Base-by-base conservation (phyloP, 2,888 invertebrate species). In the Chrysolina americana region DNA sequence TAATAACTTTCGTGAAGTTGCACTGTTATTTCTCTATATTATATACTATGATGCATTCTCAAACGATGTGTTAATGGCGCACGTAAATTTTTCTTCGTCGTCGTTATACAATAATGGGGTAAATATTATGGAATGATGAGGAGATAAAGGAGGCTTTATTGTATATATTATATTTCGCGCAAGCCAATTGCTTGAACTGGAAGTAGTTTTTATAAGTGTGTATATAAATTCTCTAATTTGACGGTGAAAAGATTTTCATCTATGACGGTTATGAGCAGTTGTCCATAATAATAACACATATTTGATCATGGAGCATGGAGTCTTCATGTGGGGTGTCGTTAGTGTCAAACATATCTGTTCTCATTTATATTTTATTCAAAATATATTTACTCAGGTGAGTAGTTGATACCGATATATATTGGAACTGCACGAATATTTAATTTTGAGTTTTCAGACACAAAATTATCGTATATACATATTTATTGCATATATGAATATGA, bases 11-110 rank as follows among this genome's bases (percentile, higher is more conserved):
- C 71, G 47, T 17, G 62, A 44, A 53, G 65, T 56, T 69, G 64
- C 41, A 74, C 70, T 71, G 69, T 71, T 76, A 76, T 72, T 74
- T 68, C 71, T 73, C 71, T 59, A 76, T 74, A 78, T 71, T 73
- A 59, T 74, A 53, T 76, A 74, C 73, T 71, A 76, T 76, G 65
- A 73, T 65, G 62, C 41, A 19, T 11, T 75, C 71, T 74, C 70
- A 62, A 78, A 78, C 74, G 75, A 78, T 70, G 78, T 78, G 76
- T 75, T 78, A 78, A 78, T 76, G 74, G 48, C 64, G 41, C 36
- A 71, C 71, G 71, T 75, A 78, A 76, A 71, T 76, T 71, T 74
- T 74, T 78, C 59, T 28, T 65, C 65, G 64, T 74, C 73, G 59
- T 65, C 68, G 56, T 75, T 74, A 71, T 74, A 56, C 73, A 74